A percentile compares a stretch with the other conserved stretches of the same genome.
Conservation (phyloP, 2,888 invertebrate species). For the Megamerina dolium region DNA sequence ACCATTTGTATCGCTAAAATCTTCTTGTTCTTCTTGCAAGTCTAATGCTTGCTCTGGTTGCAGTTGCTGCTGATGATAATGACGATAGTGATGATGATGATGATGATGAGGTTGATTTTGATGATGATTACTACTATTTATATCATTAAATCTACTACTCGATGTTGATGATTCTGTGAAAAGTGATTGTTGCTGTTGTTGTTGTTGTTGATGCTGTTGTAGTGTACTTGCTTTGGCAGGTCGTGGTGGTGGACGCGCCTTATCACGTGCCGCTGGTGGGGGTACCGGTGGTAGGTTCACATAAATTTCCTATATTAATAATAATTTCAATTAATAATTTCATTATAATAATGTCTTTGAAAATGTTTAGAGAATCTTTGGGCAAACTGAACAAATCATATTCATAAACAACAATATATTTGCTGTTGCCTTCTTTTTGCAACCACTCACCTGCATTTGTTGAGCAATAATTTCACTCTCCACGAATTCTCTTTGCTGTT, state of each 20-base stretch:
- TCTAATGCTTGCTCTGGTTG: constrained; percentile 21
- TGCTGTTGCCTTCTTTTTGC: no score
- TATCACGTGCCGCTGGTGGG: constrained; percentile 34
- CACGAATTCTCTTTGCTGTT: constrained; percentile 51
- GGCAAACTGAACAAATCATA: no score
- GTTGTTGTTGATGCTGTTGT: constrained; percentile 28
- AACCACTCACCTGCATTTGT: constrained; percentile 49
- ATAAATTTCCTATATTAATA: constrained; percentile 38
- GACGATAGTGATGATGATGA: not conserved
- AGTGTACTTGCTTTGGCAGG: constrained; percentile 42
- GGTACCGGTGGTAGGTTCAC: constrained; percentile 42
- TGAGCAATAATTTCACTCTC: constrained; percentile 53
- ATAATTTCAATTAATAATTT: not conserved
- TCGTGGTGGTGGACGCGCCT: constrained; percentile 34
- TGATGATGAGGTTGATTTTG: not conserved
- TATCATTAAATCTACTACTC: constrained; percentile 34
- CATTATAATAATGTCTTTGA: no score
- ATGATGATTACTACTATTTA: no score
- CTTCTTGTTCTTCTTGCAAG: constrained; percentile 38
- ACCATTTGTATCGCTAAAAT: constrained; percentile 38
- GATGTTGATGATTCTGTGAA: constrained; percentile 16
- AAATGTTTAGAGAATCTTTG: no score
- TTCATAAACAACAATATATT: no score
- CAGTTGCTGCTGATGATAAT: constrained; percentile 1
- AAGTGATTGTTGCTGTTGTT: no score